These are phyloP conservation scores for Epizoanthus rinbou DNA, from an alignment of 92 coral and sea anemone species.

Conservation along the genomic window DNA sequence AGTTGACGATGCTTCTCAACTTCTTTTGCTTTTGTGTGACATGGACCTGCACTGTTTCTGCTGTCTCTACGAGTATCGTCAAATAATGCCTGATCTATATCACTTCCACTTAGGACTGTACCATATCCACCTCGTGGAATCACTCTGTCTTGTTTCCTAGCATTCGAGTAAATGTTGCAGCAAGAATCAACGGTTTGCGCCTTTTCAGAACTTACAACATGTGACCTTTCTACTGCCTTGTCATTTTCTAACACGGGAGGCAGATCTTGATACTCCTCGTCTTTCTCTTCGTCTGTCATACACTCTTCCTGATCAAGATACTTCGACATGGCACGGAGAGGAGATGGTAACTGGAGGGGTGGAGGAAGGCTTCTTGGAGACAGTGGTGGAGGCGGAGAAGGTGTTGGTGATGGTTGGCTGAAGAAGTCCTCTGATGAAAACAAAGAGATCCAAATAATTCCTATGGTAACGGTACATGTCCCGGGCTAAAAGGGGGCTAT, in stretches of 20 bases:
- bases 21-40: neutral
- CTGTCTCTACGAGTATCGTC: neutral
- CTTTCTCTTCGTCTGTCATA: constrained; percentile 56
- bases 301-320: constrained; percentile 56
- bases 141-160: neutral
- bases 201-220: neutral
- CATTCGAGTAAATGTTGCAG: neutral
- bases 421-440: constrained; percentile 27
- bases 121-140: neutral
- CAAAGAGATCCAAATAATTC: neutral
- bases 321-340: constrained; percentile 61
- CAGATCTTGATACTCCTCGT: constrained; percentile 5
- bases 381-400: constrained; percentile 60
- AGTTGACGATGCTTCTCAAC: neutral
- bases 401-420: constrained; percentile 53
- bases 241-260: neutral
- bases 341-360: constrained; percentile 62
- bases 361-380: constrained; percentile 68
- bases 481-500: too few species aligned
- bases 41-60: neutral
- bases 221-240: neutral
- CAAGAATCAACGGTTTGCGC: neutral
- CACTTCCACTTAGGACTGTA: neutral
- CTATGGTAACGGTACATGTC: too few species aligned
- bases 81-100: neutral